Base-by-base conservation (phyloP, 2,888 invertebrate genomes). In the Alitta virens region DNA sequence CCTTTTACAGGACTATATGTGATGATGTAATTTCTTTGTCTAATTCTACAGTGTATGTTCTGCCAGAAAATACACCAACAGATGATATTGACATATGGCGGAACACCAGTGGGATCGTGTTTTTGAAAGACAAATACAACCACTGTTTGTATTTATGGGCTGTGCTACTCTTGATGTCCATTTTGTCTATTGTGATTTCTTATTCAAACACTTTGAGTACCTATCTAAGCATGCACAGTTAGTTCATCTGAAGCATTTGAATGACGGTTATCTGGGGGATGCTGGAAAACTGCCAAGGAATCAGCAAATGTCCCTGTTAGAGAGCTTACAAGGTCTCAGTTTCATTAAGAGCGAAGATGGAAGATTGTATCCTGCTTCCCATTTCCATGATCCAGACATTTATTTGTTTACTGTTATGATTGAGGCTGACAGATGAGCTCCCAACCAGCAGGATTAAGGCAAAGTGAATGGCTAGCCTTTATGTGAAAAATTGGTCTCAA, bases 171-270 rank as follows among this genome's bases (percentile, higher is more conserved):
- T 70, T 18, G 63, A 51, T 33, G 55, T 65, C 16, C 27, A 62
- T 16, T 66, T 70, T 9, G 68, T 70, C n/a, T 70, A 70, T 33
- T 67, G 66, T 21, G 52, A 70, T 26, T 70, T 70, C 56, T 68
- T 70, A 25, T 68, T 70, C 27, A 66, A 70, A 51, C 69, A 70
- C 46, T 65, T 70, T 59, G 70, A 69, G 52, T 70, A 68, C 43
- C 63, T 70, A 52, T 50, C 63, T 21, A 55, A 40, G 2, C 65
- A 62, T 25, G 69, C 67, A 12, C 40, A 69, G 24, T 50, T 65
- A 21, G 56, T 64, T 2, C 70, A 70, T 43, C 57, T 70, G 21
- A 33, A n/a, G n/a, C n/a, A n/a, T n/a, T n/a, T n/a, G n/a, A n/a
- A n/a, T n/a, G n/a, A n/a, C n/a, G n/a, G n/a, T n/a, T n/a, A n/a